Percentiles rank a stretch among this genome's conserved stretches.
Evolutionary conservation across 2,888 invertebrate genomes (phyloP).

Genomic region (Ariolimax columbianus): DNA sequence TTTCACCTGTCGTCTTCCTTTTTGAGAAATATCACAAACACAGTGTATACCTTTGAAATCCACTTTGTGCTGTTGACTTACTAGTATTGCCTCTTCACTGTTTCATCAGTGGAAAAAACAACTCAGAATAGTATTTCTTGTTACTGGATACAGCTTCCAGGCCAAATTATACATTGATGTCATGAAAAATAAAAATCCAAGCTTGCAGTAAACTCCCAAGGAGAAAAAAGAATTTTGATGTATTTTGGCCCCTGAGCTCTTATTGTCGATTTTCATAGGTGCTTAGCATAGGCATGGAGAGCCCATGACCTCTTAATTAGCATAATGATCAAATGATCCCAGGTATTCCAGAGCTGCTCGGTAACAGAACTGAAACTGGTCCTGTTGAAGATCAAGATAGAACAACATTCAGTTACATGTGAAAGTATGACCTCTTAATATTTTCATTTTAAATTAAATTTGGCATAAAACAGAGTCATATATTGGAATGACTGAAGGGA

Average conservation of each 20-base stretch:
- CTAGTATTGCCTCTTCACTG: background rate
- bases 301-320: slow-evolving; percentile 63
- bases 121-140: background rate
- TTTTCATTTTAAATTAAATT: too few species aligned
- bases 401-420: background rate
- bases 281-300: background rate
- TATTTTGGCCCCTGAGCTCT: slow-evolving; percentile 36
- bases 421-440: background rate
- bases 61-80: background rate
- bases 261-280: background rate
- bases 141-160: background rate
- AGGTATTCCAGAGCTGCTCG: slow-evolving; percentile 98
- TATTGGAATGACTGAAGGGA: too few species aligned
- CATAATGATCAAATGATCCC: slow-evolving; percentile 94
- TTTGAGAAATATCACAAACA: background rate
- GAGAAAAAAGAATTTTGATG: too few species aligned
- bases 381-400: slow-evolving; percentile 78
- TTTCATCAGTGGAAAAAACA: background rate
- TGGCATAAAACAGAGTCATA: too few species aligned
- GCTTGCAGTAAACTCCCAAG: too few species aligned
- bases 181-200: too few species aligned
- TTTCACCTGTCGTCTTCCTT: background rate
- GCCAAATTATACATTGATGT: too few species aligned
- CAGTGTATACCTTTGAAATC: background rate
- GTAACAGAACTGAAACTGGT: slow-evolving; percentile 99